Conservation (phyloP, 2,888 invertebrate species). For the Apodemia zela region DNA sequence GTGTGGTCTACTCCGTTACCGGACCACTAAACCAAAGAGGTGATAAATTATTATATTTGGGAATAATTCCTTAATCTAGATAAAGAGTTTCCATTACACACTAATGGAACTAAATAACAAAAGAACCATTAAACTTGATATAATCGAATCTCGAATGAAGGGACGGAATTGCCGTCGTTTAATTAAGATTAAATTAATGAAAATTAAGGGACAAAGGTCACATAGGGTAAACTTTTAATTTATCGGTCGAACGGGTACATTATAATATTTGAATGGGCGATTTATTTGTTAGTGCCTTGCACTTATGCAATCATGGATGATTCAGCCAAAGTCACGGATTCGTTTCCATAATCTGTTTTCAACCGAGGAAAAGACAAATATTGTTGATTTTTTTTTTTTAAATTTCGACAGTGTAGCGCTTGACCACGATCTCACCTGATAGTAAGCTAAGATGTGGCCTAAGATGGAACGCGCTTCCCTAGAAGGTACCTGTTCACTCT, state of each 20-base stretch:
- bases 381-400: too few species aligned
- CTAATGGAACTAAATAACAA: constrained; percentile 8
- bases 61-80: not conserved
- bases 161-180: constrained; percentile 17
- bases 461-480: too few species aligned
- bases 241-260: not conserved
- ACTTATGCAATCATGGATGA: too few species aligned
- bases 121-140: constrained; percentile 15
- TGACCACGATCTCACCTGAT: too few species aligned
- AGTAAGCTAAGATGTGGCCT: too few species aligned
- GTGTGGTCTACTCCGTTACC: too few species aligned
- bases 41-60: not conserved
- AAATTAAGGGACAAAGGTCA: constrained; percentile 26
- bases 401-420: too few species aligned
- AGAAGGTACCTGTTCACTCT: too few species aligned
- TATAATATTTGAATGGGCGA: not conserved
- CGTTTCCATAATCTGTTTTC: too few species aligned
- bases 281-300: not conserved
- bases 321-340: too few species aligned
- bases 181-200: constrained; percentile 34
- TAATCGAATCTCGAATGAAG: constrained; percentile 4
- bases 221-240: constrained; percentile 8
- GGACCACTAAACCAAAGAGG: too few species aligned
- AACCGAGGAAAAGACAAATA: too few species aligned
- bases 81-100: not conserved